Conservation (phyloP, 2,888 invertebrate species). For the Stenichneumon culpator region DNA sequence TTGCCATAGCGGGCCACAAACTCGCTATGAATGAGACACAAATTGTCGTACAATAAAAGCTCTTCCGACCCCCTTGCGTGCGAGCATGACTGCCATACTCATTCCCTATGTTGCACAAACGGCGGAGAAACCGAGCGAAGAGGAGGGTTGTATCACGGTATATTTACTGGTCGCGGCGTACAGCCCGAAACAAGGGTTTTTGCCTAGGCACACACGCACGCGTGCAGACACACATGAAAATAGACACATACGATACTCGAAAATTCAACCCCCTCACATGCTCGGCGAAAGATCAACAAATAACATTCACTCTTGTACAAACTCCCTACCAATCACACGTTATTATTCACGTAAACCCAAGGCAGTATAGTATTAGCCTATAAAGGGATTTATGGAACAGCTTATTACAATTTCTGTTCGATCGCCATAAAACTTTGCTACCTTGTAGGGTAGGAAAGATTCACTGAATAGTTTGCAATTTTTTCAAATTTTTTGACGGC, state of each 20-base stretch:
- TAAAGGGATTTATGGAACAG: slow-evolving; percentile 28
- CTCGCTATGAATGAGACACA: slow-evolving; percentile 67
- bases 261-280: slow-evolving; percentile 33
- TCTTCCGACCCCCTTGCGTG: slow-evolving; percentile 37
- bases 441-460: no score
- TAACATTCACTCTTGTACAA: slow-evolving; percentile 17
- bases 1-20: slow-evolving; percentile 34
- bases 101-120: slow-evolving; percentile 10
- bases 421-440: no score
- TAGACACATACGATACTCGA: background rate
- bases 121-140: slow-evolving; percentile 63
- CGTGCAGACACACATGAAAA: background rate
- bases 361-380: slow-evolving; percentile 17
- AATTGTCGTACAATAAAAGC: slow-evolving; percentile 71
- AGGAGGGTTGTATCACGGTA: slow-evolving; percentile 59
- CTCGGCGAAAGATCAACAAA: slow-evolving; percentile 27
- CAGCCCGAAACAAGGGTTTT: slow-evolving; percentile 39
- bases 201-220: background rate
- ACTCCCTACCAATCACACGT: slow-evolving; percentile 15
- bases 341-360: slow-evolving; percentile 20
- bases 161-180: slow-evolving; percentile 64
- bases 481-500: no score
- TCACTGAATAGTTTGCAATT: no score
- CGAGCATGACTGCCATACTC: slow-evolving; percentile 1
- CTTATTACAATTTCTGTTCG: no score